Conservation (phyloP, 2,797 vertebrate species). For the Danio jaintianensis region DNA sequence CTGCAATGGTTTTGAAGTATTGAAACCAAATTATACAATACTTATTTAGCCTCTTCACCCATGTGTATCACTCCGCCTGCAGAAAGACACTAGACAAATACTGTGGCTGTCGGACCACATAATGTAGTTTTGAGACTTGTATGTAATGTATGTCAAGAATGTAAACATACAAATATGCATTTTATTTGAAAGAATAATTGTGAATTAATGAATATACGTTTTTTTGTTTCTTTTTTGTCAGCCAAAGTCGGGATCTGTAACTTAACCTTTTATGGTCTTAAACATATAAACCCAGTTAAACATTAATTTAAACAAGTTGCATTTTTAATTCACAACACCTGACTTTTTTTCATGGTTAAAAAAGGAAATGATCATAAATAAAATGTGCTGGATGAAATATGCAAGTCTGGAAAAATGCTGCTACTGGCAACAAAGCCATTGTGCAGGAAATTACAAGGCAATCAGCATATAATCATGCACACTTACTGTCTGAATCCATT, state of each 20-base stretch:
- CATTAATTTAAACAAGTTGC: neutral
- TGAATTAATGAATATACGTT: neutral
- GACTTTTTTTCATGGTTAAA: neutral
- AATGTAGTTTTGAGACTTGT: too few relatives aligned
- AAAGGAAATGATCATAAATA: neutral
- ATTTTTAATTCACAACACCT: neutral
- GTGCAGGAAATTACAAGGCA: neutral
- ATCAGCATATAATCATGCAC: slow-evolving; percentile 20
- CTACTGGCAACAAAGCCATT: slow-evolving; percentile 18
- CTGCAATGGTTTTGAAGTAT: too few relatives aligned
- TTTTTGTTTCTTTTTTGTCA: too few relatives aligned
- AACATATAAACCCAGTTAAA: neutral
- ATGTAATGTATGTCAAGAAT: too few relatives aligned
- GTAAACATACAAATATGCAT: too few relatives aligned
- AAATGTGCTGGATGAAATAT: neutral
- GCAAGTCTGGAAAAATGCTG: neutral
- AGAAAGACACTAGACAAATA: too few relatives aligned
- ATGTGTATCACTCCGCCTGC: too few relatives aligned
- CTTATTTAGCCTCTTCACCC: too few relatives aligned
- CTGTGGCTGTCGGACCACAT: too few relatives aligned
- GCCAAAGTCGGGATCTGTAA: too few relatives aligned
- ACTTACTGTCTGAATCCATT: slow-evolving; percentile 2
- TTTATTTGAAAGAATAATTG: neutral
- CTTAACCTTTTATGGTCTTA: neutral
- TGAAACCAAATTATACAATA: too few relatives aligned